Conservation (phyloP, 2,888 invertebrate species). For the Campoletis raptor region DNA sequence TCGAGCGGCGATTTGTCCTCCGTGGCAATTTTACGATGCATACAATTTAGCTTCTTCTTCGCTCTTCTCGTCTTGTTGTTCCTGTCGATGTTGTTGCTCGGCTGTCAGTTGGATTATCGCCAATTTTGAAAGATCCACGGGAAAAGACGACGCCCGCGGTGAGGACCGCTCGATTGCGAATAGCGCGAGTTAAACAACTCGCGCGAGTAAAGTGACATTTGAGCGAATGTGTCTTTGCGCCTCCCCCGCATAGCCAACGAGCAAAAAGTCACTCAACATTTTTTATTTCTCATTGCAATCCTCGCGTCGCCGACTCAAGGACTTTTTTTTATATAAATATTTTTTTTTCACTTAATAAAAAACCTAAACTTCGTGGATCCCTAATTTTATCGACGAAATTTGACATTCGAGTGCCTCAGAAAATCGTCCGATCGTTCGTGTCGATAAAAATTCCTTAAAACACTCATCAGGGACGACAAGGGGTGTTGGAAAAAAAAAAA, state of each 20-base stretch:
- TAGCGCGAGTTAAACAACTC: conserved; percentile 17
- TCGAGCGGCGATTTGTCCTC: conserved; percentile 26
- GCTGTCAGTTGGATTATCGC: conserved; percentile 55
- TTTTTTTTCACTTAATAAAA: background rate
- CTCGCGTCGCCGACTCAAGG: background rate
- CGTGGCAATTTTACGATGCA: conserved; percentile 16
- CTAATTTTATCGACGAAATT: background rate
- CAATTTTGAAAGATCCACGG: conserved; percentile 39
- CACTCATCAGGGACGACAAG: background rate
- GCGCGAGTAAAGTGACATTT: background rate
- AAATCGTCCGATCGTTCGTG: background rate
- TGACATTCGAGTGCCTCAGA: background rate
- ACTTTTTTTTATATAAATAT: background rate
- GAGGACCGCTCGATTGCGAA: conserved; percentile 50
- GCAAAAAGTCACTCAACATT: background rate
- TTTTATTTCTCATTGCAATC: background rate
- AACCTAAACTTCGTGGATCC: background rate
- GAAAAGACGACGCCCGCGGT: background rate
- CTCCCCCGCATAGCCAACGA: background rate
- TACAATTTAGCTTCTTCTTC: conserved; percentile 18
- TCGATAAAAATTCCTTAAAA: background rate
- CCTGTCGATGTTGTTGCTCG: conserved; percentile 47
- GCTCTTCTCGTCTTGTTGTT: conserved; percentile 38
- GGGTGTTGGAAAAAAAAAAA: background rate
- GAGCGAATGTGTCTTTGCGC: background rate